Conservation (phyloP, 2,797 vertebrate genomes). For the Lepus oiostolus region DNA sequence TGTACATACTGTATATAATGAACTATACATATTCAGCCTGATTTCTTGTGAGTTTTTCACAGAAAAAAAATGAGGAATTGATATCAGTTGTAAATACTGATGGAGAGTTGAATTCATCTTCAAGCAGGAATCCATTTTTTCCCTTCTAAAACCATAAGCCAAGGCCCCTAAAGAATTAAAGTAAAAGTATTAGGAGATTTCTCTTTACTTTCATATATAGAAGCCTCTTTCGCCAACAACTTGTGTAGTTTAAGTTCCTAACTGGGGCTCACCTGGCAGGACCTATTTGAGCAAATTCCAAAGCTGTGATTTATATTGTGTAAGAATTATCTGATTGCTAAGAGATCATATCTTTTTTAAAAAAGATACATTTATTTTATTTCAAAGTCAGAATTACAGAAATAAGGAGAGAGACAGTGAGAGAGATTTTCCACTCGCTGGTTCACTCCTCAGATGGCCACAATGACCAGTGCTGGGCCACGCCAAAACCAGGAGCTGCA, state of each 20-base stretch:
- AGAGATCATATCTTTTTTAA: neutral
- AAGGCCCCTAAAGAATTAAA: slow-evolving; percentile 16
- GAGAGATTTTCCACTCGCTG: too few species aligned
- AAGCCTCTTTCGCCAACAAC: neutral
- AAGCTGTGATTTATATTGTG: slow-evolving; percentile 23
- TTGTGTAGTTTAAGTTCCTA: neutral
- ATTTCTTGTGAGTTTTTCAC: neutral
- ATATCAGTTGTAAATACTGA: neutral
- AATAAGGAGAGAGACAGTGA: too few species aligned
- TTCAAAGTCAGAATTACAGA: too few species aligned
- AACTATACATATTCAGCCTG: neutral
- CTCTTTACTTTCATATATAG: slow-evolving; percentile 11
- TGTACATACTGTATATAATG: neutral
- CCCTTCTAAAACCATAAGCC: neutral
- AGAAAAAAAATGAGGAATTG: neutral
- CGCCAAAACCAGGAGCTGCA: too few species aligned
- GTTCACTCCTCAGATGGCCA: too few species aligned
- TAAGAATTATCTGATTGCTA: neutral
- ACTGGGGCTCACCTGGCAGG: neutral
- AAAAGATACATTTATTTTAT: too few species aligned
- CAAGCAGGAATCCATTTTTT: neutral
- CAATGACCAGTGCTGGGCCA: too few species aligned
- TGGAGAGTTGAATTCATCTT: neutral
- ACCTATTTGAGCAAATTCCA: slow-evolving; percentile 14
- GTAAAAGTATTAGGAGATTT: slow-evolving; percentile 21